These are phyloP conservation scores for Lophotis ruficrista DNA, from an alignment of 2,113 vertebrate genomes.

Conservation along the genomic window DNA sequence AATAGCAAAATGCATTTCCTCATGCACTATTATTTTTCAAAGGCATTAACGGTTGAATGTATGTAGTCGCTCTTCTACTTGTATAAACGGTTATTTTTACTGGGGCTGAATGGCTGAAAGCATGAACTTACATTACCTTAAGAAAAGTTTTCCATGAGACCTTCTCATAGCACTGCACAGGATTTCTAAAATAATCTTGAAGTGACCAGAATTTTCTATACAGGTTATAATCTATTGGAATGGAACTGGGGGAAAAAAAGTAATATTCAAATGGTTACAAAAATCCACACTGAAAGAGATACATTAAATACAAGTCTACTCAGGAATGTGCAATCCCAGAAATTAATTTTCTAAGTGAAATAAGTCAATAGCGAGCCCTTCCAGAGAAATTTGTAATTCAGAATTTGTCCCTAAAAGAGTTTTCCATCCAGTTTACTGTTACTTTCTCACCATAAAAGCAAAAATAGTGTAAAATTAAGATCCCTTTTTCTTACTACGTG, in stretches of 20 bases:
- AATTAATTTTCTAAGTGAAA: not conserved
- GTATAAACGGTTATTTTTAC: not conserved
- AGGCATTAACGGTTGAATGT: not conserved
- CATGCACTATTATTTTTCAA: not conserved
- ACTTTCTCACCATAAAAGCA: not conserved
- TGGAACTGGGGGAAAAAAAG: conserved; percentile 78
- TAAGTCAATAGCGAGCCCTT: not conserved
- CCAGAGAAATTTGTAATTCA: not conserved
- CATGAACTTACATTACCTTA: conserved; percentile 81
- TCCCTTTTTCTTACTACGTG: not conserved
- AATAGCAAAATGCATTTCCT: not conserved
- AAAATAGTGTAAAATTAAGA: not conserved
- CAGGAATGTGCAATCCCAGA: not conserved
- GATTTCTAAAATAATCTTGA: conserved; percentile 98
- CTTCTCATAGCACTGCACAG: conserved; percentile 96
- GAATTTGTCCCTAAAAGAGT: not conserved
- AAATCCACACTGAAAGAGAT: not conserved
- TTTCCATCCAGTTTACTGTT: not conserved
- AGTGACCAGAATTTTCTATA: conserved; percentile 99
- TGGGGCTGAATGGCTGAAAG: not conserved
- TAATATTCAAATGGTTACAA: not conserved
- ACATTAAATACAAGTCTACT: not conserved
- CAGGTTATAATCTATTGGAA: conserved; percentile 98
- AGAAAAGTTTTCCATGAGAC: conserved; percentile 96
- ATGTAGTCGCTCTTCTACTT: not conserved